A percentile compares a stretch with the other conserved stretches of the same genome.
These are phyloP conservation scores for Dromiciops gliroides DNA, from an alignment of 2,113 vertebrate species.

Conservation along the genomic window DNA sequence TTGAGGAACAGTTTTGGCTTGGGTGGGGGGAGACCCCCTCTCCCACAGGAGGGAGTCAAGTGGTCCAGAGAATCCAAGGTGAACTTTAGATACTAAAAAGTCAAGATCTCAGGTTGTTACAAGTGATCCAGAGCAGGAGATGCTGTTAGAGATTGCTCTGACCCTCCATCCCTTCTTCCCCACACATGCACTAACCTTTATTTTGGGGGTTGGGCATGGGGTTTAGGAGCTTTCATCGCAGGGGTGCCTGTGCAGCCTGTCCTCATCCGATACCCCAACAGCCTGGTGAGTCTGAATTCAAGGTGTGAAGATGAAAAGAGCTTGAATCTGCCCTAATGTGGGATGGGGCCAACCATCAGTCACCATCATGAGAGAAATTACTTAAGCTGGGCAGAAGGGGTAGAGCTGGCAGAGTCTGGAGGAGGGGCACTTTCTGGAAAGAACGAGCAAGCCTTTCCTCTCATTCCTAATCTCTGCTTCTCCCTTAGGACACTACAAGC, in stretches of 20 bases:
- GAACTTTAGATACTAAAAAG: not conserved
- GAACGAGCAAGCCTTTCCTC: slow-evolving; percentile 14
- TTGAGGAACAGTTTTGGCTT: slow-evolving; percentile 6
- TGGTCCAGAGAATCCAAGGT: not conserved
- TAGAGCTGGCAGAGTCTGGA: not conserved
- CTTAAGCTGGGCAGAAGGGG: not conserved
- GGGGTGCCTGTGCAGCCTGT: slow-evolving; percentile 93
- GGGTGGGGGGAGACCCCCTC: not conserved
- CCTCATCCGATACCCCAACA: slow-evolving; percentile 90
- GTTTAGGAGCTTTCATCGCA: slow-evolving; percentile 91
- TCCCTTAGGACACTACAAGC: slow-evolving; percentile 80
- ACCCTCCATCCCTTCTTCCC: not conserved
- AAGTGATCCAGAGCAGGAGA: not conserved
- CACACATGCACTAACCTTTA: slow-evolving; percentile 59
- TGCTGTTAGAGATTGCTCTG: not conserved
- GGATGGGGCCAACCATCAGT: not conserved
- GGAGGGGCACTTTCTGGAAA: not conserved
- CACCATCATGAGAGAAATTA: not conserved
- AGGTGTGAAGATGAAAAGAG: not conserved
- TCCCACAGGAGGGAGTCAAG: not conserved
- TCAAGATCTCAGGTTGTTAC: slow-evolving; percentile 6
- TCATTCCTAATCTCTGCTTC: slow-evolving; percentile 36
- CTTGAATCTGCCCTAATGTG: not conserved
- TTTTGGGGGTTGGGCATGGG: slow-evolving; percentile 62
- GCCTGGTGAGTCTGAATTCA: slow-evolving; percentile 84